Base-by-base conservation (phyloP, 2,888 invertebrate species). In the Apamea epomidion region DNA sequence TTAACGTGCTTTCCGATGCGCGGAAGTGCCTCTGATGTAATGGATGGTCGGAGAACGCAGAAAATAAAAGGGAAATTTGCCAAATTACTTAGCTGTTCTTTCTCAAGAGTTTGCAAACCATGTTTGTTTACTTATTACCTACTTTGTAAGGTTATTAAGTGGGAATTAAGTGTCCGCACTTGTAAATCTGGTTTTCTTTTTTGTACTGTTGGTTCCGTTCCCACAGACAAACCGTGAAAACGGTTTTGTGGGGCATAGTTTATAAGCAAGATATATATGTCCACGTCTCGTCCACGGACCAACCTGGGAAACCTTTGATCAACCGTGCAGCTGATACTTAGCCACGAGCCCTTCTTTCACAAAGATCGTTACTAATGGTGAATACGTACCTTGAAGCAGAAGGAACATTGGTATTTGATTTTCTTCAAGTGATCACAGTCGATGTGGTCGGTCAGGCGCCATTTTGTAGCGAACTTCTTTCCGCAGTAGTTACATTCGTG, bases 381-480 rank as follows among this genome's bases (percentile, higher is more conserved):
- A n/a, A 51, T 21, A 76, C 68, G 81, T 86, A 96, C 97, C 94
- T 97, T 97, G 25, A 95, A 95, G 84, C 97, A 97, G 0, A 95
- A 93, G 25, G 89, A 92, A 89, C 97, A 97, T 68, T 96, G 95
- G 37, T 97, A 97, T 18, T 96, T 96, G 77, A 97, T 93, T 0
- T 93, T 87, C 82, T 96, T 96, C 60, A 96, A 80, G 69, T 97
- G 97, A 16, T 97, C 97, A 97, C 97, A 97, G 82, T 97, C 96
- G 0, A 97, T 92, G 78, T 97, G 97, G 76, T 97, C 97, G 0
- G 96, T 94, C 88, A 97, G 93, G 37, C 96, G 96, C 95, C 96
- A 97, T 78, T 95, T 95, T 0, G 96, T 94, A 0, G 96, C 93
- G 84, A 96, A 97, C 60, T 95, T 95, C 83, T 97, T 97, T 0